Evolutionary conservation across 2,888 invertebrate species (phyloP).

Genomic region (Bruchidius siliquastri): DNA sequence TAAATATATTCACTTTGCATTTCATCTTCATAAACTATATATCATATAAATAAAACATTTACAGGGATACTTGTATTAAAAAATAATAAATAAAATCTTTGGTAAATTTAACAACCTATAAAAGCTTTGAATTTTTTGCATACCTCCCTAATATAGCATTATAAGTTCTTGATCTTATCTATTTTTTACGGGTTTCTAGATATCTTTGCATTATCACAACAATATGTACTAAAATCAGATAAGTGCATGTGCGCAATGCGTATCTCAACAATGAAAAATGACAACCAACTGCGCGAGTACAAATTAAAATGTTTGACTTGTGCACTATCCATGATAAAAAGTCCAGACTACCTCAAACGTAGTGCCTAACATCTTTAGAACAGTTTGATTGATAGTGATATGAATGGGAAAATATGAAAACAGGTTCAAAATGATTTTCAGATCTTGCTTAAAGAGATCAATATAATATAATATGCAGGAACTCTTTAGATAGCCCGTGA

Average conservation of each 20-base stretch:
- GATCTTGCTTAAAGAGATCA: too few species aligned
- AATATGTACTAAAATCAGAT: not conserved
- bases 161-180: not conserved
- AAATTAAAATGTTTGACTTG: not conserved
- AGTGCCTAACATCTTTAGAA: too few species aligned
- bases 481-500: too few species aligned
- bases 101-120: slow-evolving; percentile 34
- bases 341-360: too few species aligned
- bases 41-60: slow-evolving; percentile 23
- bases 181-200: not conserved
- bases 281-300: not conserved
- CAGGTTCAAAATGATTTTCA: too few species aligned
- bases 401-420: too few species aligned
- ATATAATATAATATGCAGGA: too few species aligned
- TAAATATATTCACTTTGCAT: not conserved
- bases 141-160: slow-evolving; percentile 20
- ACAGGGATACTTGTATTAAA: slow-evolving; percentile 17
- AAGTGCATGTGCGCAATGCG: not conserved
- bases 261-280: not conserved
- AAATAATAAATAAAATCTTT: slow-evolving; percentile 37
- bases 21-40: slow-evolving; percentile 1
- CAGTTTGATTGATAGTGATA: too few species aligned
- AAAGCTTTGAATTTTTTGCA: slow-evolving; percentile 27
- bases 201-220: not conserved
- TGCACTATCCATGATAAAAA: not conserved